Base-by-base conservation (phyloP, 2,113 vertebrate species). In the Limnothrissa miodon region DNA sequence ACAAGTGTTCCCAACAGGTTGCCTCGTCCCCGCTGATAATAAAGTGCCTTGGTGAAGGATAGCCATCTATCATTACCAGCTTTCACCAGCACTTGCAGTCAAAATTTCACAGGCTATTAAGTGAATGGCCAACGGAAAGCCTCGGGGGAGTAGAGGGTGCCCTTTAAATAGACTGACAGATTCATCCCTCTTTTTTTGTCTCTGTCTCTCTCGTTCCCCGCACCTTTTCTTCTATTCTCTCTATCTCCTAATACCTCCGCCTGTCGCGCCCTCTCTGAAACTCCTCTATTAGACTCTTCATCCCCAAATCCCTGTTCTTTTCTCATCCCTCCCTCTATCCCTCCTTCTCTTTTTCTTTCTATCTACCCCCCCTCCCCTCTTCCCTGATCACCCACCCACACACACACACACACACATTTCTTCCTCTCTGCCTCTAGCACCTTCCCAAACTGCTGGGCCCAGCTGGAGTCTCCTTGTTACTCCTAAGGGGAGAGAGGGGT, bases 401-500 rank as follows among this genome's bases (percentile, higher is more conserved):
- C 42, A 42, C 42, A 42, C 42, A 42, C 42, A 42, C 42, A 42
- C 42, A 42, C 33, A 36, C 45, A 23, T 8, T 5, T 62, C 19
- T 42, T 4, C 10, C 45, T 80, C 79, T 82, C 74, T 13, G 80
- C 79, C 82, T 78, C 39, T 51, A 81, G 80, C 81, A 56, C 56
- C 51, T 56, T 19, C 23, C 51, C 51, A 79, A 53, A 84, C 48
- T 33, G 81, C 80, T 39, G 78, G 82, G 87, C 80, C 83, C 83
- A 88, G 81, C 83, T 83, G 87, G 87, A 86, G 85, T 29, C 85
- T 83, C 80, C 78, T 82, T 79, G 84, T 88, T 87, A 84, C 80
- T 82, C 62, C 66, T 44, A 53, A 70, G 79, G 80, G 59, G 80
- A n/a, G n/a, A n/a, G 48, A 19, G 36, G 82, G 81, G 79, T 84